Evolutionary conservation across 2,888 invertebrate species (phyloP).

Genomic region (Eupsilia transversa): DNA sequence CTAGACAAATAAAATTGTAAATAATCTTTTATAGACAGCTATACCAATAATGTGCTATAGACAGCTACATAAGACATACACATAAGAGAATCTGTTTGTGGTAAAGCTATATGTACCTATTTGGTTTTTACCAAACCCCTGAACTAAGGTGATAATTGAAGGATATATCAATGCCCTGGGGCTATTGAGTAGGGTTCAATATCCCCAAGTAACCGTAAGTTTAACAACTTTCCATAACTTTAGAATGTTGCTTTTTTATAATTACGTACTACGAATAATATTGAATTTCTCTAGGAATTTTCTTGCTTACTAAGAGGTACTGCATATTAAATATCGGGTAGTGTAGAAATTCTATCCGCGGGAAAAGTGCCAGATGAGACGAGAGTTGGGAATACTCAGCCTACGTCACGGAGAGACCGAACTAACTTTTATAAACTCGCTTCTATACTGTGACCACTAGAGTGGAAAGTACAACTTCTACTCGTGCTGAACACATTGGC

Average conservation of each 20-base stretch:
- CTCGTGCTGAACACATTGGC: conserved; percentile 43
- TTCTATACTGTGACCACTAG: conserved; percentile 71
- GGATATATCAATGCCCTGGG: conserved; percentile 25
- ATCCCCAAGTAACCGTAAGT: background rate
- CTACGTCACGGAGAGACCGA: conserved; percentile 78
- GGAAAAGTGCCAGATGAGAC: conserved; percentile 85
- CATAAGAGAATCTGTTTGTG: background rate
- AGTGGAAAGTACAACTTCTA: conserved; percentile 75
- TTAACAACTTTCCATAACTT: background rate
- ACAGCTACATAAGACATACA: background rate
- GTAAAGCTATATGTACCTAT: background rate
- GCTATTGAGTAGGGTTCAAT: conserved; percentile 10
- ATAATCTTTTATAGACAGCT: background rate
- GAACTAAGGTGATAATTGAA: background rate
- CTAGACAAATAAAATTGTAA: conserved; percentile 1
- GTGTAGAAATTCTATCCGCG: conserved; percentile 82
- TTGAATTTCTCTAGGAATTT: conserved; percentile 79
- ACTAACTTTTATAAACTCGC: conserved; percentile 69
- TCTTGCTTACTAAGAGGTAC: conserved; percentile 63
- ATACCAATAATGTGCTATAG: background rate
- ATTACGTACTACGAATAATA: conserved; percentile 59
- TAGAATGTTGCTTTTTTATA: conserved; percentile 28
- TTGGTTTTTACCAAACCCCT: background rate
- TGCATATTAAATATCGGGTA: conserved; percentile 80
- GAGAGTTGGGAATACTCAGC: conserved; percentile 78